Base-by-base conservation (phyloP, 2,113 vertebrate species). In the Spheniscus mendiculus region DNA sequence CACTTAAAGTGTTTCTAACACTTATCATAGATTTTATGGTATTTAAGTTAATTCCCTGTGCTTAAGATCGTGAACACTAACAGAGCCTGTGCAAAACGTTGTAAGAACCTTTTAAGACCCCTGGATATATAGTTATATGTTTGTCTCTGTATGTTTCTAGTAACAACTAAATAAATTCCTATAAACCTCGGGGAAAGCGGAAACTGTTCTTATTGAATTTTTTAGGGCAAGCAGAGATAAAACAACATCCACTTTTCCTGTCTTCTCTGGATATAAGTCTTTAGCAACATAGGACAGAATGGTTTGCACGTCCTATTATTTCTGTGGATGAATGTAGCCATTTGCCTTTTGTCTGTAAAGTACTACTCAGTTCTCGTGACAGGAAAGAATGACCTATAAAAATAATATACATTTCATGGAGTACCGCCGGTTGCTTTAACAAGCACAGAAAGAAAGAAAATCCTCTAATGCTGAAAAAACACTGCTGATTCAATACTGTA, bases 361-460 rank as follows among this genome's bases (percentile, higher is more conserved):
- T 40, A 62, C 55, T 38, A 55, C 1, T 2, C n/a, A 47, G 20
- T 73, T 92, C 42, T 23, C 4, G 3, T 71, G 59, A 59, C 38
- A 71, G 50, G 32, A 90, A 89, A 67, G 27, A 74, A 83, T 32
- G 40, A 65, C 55, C 90, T 95, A 61, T 13, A 87, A 85, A 93
- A 92, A 89, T 78, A 66, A 86, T 83, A 90, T 36, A 67, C 69
- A 69, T 87, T 95, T 92, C 76, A 71, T 78, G 61, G 50, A 89
- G 44, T 95, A 67, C 47, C 91, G 80, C 25, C 62, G 76, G 47
- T 71, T 1, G 4, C 32, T 34, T 93, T 96, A 95, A 82, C 44
- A 95, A 87, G 49, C 19, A 55, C 21, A 52, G 55, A 83, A 74
- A 67, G 53, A 89, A 85, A 84, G 81, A 89, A 85, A 84, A 78